These are phyloP conservation scores for Drosophila orena DNA, from an alignment of 1,140 invertebrate species.

Conservation along the genomic window DNA sequence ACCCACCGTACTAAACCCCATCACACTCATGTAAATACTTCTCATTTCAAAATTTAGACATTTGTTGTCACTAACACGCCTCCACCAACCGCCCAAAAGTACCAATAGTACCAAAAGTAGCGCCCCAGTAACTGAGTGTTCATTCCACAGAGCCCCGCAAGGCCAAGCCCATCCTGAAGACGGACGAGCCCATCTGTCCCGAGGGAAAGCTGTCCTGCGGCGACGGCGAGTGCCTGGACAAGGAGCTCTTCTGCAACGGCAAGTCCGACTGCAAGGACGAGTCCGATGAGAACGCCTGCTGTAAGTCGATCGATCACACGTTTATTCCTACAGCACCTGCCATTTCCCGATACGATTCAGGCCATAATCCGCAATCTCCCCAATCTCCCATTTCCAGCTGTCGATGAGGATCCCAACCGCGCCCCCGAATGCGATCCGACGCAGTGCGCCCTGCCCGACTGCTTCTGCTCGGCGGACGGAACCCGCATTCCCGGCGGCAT, in stretches of 20 bases:
- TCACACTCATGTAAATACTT: slow-evolving; percentile 59
- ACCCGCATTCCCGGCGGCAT: slow-evolving; percentile 94
- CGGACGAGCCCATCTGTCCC: slow-evolving; percentile 95
- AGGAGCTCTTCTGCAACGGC: slow-evolving; percentile 96
- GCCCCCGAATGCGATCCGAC: slow-evolving; percentile 95
- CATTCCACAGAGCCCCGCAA: slow-evolving; percentile 92
- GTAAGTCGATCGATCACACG: slow-evolving; percentile 88
- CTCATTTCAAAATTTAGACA: slow-evolving; percentile 80
- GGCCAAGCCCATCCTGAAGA: slow-evolving; percentile 94
- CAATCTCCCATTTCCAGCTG: slow-evolving; percentile 87
- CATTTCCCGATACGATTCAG: too few relatives aligned
- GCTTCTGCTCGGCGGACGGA: slow-evolving; percentile 97
- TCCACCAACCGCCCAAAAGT: background rate
- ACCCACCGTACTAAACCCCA: slow-evolving; percentile 17
- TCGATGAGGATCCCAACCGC: slow-evolving; percentile 94
- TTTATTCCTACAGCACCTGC: too few relatives aligned
- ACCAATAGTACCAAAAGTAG: too few relatives aligned
- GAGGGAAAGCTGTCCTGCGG: slow-evolving; percentile 95
- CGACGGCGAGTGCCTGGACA: slow-evolving; percentile 95
- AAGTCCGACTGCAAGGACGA: slow-evolving; percentile 96
- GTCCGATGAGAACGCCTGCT: slow-evolving; percentile 97
- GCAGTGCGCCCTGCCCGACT: slow-evolving; percentile 95
- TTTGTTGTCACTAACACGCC: slow-evolving; percentile 66
- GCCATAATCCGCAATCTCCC: background rate
- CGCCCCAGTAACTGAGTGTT: background rate